These are phyloP conservation scores for Hystrix brachyura DNA, from an alignment of 2,113 vertebrate species.

Conservation along the genomic window DNA sequence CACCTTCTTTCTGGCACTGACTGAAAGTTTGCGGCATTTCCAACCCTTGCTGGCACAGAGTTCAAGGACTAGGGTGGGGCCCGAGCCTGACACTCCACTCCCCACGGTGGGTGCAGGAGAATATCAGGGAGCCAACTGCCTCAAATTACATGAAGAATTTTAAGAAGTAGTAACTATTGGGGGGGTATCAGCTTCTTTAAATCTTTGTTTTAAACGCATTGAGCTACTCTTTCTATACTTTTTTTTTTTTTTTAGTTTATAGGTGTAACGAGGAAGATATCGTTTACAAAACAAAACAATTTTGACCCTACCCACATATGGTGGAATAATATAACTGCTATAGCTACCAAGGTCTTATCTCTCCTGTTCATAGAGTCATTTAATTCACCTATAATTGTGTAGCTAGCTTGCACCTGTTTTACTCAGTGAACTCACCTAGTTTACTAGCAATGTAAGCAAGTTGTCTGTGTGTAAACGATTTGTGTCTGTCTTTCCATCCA, in stretches of 20 bases:
- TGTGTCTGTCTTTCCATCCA: neutral
- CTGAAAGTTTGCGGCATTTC: neutral
- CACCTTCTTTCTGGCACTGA: conserved; percentile 51
- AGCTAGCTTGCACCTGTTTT: neutral
- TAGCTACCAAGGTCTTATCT: conserved; percentile 6
- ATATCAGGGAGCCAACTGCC: neutral
- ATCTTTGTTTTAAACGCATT: conserved; percentile 33
- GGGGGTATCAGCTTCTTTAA: neutral
- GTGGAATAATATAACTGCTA: neutral
- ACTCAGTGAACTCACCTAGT: conserved; percentile 14
- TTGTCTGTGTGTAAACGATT: neutral
- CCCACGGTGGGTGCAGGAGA: neutral
- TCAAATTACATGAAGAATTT: conserved; percentile 56
- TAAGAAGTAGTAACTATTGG: conserved; percentile 27
- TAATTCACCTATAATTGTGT: conserved; percentile 47
- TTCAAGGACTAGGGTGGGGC: conserved; percentile 41
- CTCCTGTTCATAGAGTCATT: neutral
- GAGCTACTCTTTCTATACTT: neutral
- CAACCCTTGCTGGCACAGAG: neutral
- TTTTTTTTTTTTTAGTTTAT: conserved; percentile 16
- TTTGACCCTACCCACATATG: neutral
- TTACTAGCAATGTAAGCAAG: conserved; percentile 15
- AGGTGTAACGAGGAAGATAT: neutral
- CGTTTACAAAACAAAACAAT: conserved; percentile 21
- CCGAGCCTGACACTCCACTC: conserved; percentile 22